Evolutionary conservation across 2,888 invertebrate species (phyloP).

Genomic region (Drosophila flavopinicola): DNA sequence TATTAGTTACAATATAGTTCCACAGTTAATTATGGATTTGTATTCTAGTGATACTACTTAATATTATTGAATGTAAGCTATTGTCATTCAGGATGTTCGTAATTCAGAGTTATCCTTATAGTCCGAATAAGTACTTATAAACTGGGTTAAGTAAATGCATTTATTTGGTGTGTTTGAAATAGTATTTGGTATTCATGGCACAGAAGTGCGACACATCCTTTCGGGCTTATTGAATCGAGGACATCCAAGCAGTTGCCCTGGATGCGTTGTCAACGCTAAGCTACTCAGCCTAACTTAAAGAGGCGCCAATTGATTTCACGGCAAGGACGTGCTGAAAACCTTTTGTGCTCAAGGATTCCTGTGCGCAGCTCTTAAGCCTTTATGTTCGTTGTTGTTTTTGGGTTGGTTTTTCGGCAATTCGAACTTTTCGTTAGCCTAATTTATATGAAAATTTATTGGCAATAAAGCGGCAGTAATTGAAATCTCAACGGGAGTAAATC

Average conservation of each 20-base stretch:
- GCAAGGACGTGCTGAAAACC: slow-evolving; percentile 51
- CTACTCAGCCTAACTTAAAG: slow-evolving; percentile 30
- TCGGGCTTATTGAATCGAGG: background rate
- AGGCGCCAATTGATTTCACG: slow-evolving; percentile 62
- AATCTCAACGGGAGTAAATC: slow-evolving; percentile 80
- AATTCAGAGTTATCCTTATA: too few species aligned
- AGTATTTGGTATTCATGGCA: too few species aligned
- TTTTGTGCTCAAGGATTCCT: slow-evolving; percentile 31
- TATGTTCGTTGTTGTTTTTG: slow-evolving; percentile 12
- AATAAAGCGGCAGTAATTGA: slow-evolving; percentile 81
- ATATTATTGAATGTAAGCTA: too few species aligned
- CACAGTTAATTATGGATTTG: too few species aligned
- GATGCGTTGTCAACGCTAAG: slow-evolving; percentile 10
- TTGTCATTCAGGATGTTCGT: too few species aligned
- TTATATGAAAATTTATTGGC: slow-evolving; percentile 81
- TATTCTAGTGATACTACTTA: too few species aligned
- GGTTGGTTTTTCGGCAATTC: slow-evolving; percentile 12
- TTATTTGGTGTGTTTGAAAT: too few species aligned
- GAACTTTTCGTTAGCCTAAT: slow-evolving; percentile 70
- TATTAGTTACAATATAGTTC: too few species aligned
- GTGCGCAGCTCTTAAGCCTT: slow-evolving; percentile 20
- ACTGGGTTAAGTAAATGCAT: too few species aligned
- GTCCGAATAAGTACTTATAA: too few species aligned
- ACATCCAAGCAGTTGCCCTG: background rate
- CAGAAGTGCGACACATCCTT: too few species aligned